Evolutionary conservation across 2,113 vertebrate species (phyloP).

Genomic region (Gorilla gorilla): DNA sequence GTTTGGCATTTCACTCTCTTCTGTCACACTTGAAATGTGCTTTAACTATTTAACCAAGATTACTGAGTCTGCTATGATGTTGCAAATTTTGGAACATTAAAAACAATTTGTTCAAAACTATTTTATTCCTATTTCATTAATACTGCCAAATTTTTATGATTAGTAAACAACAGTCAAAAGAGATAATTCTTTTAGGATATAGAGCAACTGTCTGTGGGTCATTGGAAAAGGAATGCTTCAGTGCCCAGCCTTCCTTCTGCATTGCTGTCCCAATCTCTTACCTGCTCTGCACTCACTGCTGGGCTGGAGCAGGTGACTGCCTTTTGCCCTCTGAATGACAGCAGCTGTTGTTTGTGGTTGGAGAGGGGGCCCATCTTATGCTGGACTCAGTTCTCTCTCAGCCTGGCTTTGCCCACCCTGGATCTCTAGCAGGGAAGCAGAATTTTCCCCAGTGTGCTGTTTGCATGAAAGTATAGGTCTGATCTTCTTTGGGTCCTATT

Average conservation of each 20-base stretch:
- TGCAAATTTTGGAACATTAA: slow-evolving; percentile 21
- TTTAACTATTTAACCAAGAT: slow-evolving; percentile 1
- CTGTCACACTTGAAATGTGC: background rate
- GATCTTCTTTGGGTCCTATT: background rate
- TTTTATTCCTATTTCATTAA: slow-evolving; percentile 8
- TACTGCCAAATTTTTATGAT: background rate
- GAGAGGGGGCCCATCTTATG: rapidly evolving
- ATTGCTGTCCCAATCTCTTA: too few species aligned
- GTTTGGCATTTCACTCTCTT: background rate
- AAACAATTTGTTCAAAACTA: background rate
- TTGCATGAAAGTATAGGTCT: background rate
- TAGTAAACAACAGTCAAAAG: background rate
- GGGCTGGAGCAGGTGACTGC: background rate
- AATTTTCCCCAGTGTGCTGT: background rate
- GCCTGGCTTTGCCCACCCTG: background rate
- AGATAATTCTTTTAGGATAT: background rate
- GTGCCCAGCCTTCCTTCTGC: background rate
- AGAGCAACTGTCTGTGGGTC: background rate
- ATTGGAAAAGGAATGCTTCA: background rate
- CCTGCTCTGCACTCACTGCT: background rate
- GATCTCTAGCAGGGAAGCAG: background rate
- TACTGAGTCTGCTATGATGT: background rate
- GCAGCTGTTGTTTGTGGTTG: background rate
- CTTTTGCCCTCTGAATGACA: background rate
- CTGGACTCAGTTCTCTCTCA: too few species aligned